Base-by-base conservation (phyloP, 2,888 invertebrate genomes). In the Schizotus pectinicornis region DNA sequence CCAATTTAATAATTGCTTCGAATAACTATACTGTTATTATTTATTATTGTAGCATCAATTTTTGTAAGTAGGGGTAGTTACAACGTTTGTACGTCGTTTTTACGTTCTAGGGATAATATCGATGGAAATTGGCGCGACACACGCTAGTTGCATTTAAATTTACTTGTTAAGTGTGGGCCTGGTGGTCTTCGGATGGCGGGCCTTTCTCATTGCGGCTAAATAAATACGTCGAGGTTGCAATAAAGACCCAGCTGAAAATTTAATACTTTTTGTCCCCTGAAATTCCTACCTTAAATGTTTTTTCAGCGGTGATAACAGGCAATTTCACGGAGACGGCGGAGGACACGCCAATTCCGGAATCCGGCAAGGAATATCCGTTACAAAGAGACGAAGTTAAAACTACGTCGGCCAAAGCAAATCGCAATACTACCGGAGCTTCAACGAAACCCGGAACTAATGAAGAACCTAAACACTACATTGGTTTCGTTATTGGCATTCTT, bases 341-440 rank as follows among this genome's bases (percentile, higher is more conserved):
- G 76, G 74, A 81, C 76, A 43, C 49, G 35, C 55, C 61, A 36
- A 56, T 62, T 55, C 64, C 63, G 54, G 61, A 63, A 39, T 54
- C 63, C 9, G 63, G 82, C 64, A 82, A 80, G 69, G 88, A 88
- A 77, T 86, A 86, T 79, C 86, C 88, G 59, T 78, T 88, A 69
- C 88, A 88, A 77, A 81, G 87, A 67, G 88, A 88, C 78, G 88
- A 87, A 79, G 87, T 88, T 61, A 86, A 88, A 74, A 82, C 83
- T 56, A 82, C 83, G 61, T 81, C 82, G 68, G 83, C 82, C 48
- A 54, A 67, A 63, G 59, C 64, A 61, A 67, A 67, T 64, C 57
- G 67, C 55, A 66, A 67, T 56, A 45, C 39, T 8, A 56, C 59
- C 33, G 48, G 59, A 52, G 49, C 54, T 43, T 35, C 54, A 32